Evolutionary conservation across 2,888 invertebrate genomes (phyloP), one percentile per base, ranked within the genome.

Genomic region (Lycophotia porphyrea): DNA sequence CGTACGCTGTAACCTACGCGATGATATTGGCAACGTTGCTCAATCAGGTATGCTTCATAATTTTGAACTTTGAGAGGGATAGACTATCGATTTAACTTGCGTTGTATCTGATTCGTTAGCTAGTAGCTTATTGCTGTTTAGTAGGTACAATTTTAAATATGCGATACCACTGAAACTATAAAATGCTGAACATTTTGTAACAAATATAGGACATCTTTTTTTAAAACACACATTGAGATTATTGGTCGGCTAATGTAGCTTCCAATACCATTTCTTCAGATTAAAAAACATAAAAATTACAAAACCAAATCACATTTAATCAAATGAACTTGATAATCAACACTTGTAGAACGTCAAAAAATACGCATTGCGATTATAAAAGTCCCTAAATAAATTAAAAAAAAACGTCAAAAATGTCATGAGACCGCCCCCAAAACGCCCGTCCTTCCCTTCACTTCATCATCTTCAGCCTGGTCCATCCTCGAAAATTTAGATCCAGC

Each of bases 1-100:
- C 15, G 24, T 66, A 24, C 34, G n/a, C 64, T 84, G 85, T 67
- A 49, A 58, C 60, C 39, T 67, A 71, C 81, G 27, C 47, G 24
- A 18, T 11, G 55, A 66, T 72, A 72, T 80, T 73, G 55, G 31
- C 42, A 60, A 55, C 61, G 61, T 58, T 34, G 49, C 7, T 36
- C 52, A 64, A 76, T 68, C 63, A 75, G 42, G n/a, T 36, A n/a
- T 15, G 52, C 13, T 63, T 63, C 52, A 71, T 61, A 63, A 71
- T 73, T 63, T 44, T 61, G 36, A 63, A 44, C 13, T 52, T 52
- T 52, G 27, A 2, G 9, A 39, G n/a, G 5, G 7, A 13, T 21
- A 21, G 42, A 11, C 15, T 72, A 5, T 52, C 24, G 8, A 71
- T 39, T 39, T n/a, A 60, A 34, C 24, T 69, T 42, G 36, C 24